phyloP scores from a whole-genome alignment of 2,797 vertebrate species.

The Tenualosa thibaudeaui region DNA sequence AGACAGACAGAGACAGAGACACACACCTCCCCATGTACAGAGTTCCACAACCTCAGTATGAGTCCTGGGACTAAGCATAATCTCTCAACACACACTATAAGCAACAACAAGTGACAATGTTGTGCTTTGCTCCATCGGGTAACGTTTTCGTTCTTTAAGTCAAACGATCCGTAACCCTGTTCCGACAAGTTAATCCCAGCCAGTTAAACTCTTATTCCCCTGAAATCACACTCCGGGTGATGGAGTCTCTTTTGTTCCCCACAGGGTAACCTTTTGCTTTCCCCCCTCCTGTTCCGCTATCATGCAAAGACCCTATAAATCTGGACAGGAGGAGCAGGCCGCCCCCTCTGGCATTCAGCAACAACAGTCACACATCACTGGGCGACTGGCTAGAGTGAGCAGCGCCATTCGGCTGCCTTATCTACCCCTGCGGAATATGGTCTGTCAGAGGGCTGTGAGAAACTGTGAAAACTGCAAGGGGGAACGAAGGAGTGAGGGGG shows the following conservation, averaged over 20 bases:
- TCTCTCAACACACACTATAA: slow-evolving; percentile 35
- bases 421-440: slow-evolving; percentile 2
- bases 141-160: slow-evolving; percentile 60
- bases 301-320: background rate
- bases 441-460: slow-evolving; percentile 15
- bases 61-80: background rate
- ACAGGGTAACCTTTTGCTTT: slow-evolving; percentile 3
- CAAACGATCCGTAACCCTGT: slow-evolving; percentile 69
- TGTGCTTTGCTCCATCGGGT: slow-evolving; percentile 28
- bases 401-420: slow-evolving; percentile 16
- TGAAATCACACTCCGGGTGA: slow-evolving; percentile 41
- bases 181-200: slow-evolving; percentile 72
- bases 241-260: slow-evolving; percentile 34
- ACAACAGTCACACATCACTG: slow-evolving; percentile 24
- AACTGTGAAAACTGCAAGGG: slow-evolving; percentile 7
- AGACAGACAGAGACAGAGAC: background rate
- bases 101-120: background rate
- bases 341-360: background rate
- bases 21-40: background rate
- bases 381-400: slow-evolving; percentile 4
- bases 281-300: background rate
- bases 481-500: background rate
- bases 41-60: background rate
- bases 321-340: background rate
- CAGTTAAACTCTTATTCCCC: slow-evolving; percentile 65